These are phyloP conservation scores for Nilaparvata lugens DNA, from an alignment of 1,140 invertebrate genomes.

Conservation along the genomic window DNA sequence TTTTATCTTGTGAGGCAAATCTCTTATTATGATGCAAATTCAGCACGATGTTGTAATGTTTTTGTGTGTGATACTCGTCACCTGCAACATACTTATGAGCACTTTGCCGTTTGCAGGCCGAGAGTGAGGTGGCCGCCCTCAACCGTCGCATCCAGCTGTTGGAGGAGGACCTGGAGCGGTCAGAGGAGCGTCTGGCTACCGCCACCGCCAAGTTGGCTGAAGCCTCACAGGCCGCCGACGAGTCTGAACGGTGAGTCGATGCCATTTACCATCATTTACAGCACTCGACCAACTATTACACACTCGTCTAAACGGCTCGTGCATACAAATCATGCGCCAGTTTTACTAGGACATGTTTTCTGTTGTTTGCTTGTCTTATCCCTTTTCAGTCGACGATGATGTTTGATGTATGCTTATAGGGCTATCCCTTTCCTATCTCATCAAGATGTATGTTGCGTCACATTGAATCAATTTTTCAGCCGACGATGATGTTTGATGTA, in stretches of 20 bases:
- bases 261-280: no score
- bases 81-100: not conserved
- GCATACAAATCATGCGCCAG: no score
- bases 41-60: not conserved
- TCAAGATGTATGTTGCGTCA: no score
- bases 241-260: constrained; percentile 91
- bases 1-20: not conserved
- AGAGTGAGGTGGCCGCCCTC: constrained; percentile 95
- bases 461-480: no score
- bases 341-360: no score
- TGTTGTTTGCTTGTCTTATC: no score
- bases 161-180: constrained; percentile 97
- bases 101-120: constrained; percentile 61
- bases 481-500: no score
- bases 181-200: constrained; percentile 92
- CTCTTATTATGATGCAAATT: not conserved
- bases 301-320: no score
- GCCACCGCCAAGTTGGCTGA: constrained; percentile 96
- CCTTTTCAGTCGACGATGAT: no score
- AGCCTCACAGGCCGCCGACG: constrained; percentile 97
- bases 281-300: no score
- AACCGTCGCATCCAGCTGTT: constrained; percentile 97
- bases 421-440: no score
- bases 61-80: not conserved
- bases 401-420: no score